Base-by-base conservation (phyloP, 2,797 vertebrate genomes). In the Paratrypauchen microcephalus region DNA sequence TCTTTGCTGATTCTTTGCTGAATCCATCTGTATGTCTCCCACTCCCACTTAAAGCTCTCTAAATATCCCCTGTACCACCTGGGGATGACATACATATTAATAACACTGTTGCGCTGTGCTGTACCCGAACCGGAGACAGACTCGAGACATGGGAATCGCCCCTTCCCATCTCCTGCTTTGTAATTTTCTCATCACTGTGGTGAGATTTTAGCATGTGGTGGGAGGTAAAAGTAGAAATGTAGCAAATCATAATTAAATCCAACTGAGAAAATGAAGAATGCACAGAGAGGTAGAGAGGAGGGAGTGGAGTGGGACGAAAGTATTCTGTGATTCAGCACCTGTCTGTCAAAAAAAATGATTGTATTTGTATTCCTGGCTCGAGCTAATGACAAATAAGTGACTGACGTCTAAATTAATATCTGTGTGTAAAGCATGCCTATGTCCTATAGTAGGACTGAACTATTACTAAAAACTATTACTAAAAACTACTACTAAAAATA, bases 161-260 rank as follows among this genome's bases (percentile, higher is more conserved):
- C 58, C 76, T 72, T 82, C 70, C 66, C 56, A 70, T 45, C 45
- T 19, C 19, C 70, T 61, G 73, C 48, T 72, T 78, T 76, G 82
- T 85, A 87, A 89, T 90, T 85, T 89, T 84, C 83, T 69, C 86
- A 81, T 90, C 89, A 85, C 71, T 36, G 16, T 54, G 67, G 86
- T 73, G 83, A 85, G 56, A 82, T 79, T 80, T 81, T 80, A 86
- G 85, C 79, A 79, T 76, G 77, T 75, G 57, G 82, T 83, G 77
- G 84, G 74, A 85, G 77, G 82, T 54, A 36, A 66, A 73, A 74
- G 83, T 78, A 77, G 77, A 82, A 68, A 80, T 59, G 52, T 39
- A 63, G 70, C 75, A 65, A 75, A 79, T 68, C 74, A 64, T 77
- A 87, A 88, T 91, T 88, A 88, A 75, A 79, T 60, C 65, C 74